A percentile compares a stretch with the other conserved stretches of the same genome.
These are phyloP conservation scores for Falcaria lacertinaria DNA, from an alignment of 2,888 invertebrate species.

Conservation along the genomic window DNA sequence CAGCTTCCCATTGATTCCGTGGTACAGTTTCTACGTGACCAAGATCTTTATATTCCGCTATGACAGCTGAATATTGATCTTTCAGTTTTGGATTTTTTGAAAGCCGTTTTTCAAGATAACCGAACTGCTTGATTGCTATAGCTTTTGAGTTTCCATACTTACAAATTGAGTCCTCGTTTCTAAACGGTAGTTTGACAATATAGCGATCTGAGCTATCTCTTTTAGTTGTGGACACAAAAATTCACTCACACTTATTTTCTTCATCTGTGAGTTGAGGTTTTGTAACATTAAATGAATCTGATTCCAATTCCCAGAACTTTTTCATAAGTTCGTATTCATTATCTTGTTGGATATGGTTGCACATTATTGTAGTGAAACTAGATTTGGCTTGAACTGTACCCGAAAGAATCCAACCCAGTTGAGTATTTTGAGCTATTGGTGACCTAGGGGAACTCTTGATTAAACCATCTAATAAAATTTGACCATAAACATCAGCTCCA, in stretches of 20 bases:
- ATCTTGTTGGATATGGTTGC: slow-evolving; percentile 4
- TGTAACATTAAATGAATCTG: slow-evolving; percentile 5
- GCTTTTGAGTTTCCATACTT: too few relatives aligned
- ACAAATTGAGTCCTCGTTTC: too few relatives aligned
- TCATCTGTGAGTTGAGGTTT: slow-evolving; percentile 10
- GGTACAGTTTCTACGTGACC: slow-evolving; percentile 13
- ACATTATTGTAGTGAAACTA: slow-evolving; percentile 5
- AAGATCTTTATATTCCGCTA: slow-evolving; percentile 11
- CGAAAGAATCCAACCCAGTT: slow-evolving; percentile 19
- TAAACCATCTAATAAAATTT: slow-evolving; percentile 12
- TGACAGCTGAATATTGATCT: slow-evolving; percentile 5
- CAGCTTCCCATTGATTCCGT: slow-evolving; percentile 1
- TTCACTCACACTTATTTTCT: slow-evolving; percentile 12
- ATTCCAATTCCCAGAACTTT: slow-evolving; percentile 22
- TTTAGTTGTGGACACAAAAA: too few relatives aligned
- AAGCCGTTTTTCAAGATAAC: too few relatives aligned
- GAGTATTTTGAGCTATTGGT: slow-evolving; percentile 13
- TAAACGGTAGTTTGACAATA: too few relatives aligned
- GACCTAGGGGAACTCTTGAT: slow-evolving; percentile 6
- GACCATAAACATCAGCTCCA: slow-evolving; percentile 7
- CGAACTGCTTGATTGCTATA: too few relatives aligned
- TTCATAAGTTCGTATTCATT: slow-evolving; percentile 12
- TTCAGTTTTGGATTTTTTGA: too few relatives aligned
- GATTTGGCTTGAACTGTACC: slow-evolving; percentile 4
- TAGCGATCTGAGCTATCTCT: too few relatives aligned